Evolutionary conservation across 2,888 invertebrate species (phyloP).

Genomic region (Hetaerina titia): DNA sequence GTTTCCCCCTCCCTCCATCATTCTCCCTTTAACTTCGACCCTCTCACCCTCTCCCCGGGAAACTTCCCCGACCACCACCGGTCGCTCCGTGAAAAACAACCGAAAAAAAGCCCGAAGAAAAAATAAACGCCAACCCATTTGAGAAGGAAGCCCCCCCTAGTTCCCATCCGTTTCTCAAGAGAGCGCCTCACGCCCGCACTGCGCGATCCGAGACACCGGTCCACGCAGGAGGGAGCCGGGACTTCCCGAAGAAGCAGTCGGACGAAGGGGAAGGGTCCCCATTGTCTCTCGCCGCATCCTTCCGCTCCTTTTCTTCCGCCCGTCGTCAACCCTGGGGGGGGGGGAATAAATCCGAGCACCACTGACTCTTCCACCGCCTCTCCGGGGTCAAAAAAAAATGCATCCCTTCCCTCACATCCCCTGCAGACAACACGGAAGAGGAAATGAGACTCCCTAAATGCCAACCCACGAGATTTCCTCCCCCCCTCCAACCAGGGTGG

Average conservation of each 20-base stretch:
- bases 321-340: neutral
- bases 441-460: neutral
- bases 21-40: neutral
- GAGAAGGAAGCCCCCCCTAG: neutral
- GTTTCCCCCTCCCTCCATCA: neutral
- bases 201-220: slow-evolving; percentile 2
- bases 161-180: neutral
- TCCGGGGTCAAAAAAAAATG: neutral
- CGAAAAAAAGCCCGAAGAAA: neutral
- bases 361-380: neutral
- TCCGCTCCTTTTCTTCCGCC: neutral
- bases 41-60: neutral
- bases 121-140: neutral
- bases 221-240: neutral
- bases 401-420: neutral
- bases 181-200: neutral
- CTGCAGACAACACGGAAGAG: neutral
- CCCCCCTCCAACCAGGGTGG: too few relatives aligned
- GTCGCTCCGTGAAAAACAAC: neutral
- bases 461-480: too few relatives aligned
- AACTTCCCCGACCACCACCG: neutral
- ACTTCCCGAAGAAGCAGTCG: neutral
- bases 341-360: neutral
- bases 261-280: neutral
- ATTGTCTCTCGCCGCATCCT: neutral